These are phyloP conservation scores for Esox niger DNA, from an alignment of 2,113 vertebrate species.

Conservation along the genomic window DNA sequence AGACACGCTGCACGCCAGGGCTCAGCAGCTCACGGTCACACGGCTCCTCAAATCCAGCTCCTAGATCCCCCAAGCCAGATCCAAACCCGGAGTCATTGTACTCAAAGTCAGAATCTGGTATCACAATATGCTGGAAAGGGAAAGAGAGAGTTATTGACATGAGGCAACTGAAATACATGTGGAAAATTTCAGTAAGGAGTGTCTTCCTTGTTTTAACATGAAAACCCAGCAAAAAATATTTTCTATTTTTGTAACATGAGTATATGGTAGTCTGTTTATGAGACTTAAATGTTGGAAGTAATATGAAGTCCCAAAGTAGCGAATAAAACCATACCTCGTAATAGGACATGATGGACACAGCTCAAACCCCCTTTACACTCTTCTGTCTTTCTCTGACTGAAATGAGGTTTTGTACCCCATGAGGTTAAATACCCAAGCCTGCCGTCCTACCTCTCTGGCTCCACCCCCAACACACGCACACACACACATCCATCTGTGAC, in stretches of 20 bases:
- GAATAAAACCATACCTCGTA: constrained; percentile 59
- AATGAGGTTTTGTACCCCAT: constrained; percentile 1
- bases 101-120: constrained; percentile 42
- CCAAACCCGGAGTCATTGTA: constrained; percentile 77
- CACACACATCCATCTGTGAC: constrained; percentile 52
- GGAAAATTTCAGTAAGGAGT: background rate
- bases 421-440: constrained; percentile 36
- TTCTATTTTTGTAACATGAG: too few species aligned
- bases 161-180: background rate
- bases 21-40: constrained; percentile 80
- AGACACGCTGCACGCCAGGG: constrained; percentile 81
- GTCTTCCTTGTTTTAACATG: background rate
- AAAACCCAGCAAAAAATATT: too few species aligned
- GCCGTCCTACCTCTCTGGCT: constrained; percentile 15
- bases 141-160: background rate
- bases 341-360: constrained; percentile 65
- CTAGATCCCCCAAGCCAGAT: constrained; percentile 69
- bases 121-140: constrained; percentile 56
- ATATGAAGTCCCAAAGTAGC: background rate
- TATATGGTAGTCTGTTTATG: too few species aligned
- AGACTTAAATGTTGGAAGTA: background rate
- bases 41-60: constrained; percentile 73
- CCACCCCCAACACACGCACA: constrained; percentile 50
- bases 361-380: background rate
- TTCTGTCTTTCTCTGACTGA: constrained; percentile 17